Evolutionary conservation across 2,797 vertebrate species (phyloP).

Genomic region (Megalops cyprinoides): DNA sequence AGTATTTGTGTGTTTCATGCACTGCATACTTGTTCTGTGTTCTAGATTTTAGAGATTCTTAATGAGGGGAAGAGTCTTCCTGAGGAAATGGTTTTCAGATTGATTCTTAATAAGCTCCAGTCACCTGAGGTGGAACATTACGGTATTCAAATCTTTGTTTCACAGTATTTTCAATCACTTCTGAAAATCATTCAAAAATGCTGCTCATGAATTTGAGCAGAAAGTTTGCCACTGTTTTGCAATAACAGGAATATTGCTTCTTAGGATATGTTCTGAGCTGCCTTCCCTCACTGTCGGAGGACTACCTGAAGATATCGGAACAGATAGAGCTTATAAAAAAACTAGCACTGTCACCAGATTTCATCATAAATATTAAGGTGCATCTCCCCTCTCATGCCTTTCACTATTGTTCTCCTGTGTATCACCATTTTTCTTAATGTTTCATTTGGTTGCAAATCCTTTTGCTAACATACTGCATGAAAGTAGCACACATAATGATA

Average conservation of each 20-base stretch:
- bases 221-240: background rate
- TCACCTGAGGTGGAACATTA: slow-evolving; percentile 85
- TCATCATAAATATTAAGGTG: slow-evolving; percentile 97
- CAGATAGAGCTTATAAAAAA: slow-evolving; percentile 86
- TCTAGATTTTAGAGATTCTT: slow-evolving; percentile 80
- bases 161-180: background rate
- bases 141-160: slow-evolving; percentile 68
- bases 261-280: slow-evolving; percentile 92
- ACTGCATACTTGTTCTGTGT: slow-evolving; percentile 36
- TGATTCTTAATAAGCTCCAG: slow-evolving; percentile 82
- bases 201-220: background rate
- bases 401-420: background rate
- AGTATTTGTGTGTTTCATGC: background rate
- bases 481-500: background rate
- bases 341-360: slow-evolving; percentile 82
- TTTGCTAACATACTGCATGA: background rate
- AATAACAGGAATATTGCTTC: slow-evolving; percentile 3
- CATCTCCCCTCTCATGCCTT: background rate
- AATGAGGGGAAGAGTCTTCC: slow-evolving; percentile 76
- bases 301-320: slow-evolving; percentile 74
- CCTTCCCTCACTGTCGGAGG: slow-evolving; percentile 83
- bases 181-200: background rate
- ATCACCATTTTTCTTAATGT: background rate
- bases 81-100: slow-evolving; percentile 78
- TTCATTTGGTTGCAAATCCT: background rate